phyloP scores from a whole-genome alignment of 2,113 vertebrate genomes.

The Megaleporinus macrocephalus region DNA sequence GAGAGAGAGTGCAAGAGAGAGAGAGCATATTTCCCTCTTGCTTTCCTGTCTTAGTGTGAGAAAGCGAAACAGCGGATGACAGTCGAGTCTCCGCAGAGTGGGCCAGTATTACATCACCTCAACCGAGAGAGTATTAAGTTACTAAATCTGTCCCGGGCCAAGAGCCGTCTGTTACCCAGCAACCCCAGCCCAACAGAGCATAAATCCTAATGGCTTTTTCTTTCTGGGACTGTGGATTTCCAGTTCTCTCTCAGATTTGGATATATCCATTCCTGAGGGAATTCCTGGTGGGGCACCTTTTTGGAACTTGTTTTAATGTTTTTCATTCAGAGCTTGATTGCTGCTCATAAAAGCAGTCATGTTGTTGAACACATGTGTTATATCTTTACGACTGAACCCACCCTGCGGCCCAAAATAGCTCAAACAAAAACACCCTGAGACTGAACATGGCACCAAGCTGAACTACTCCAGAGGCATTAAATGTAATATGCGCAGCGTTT shows the following conservation, averaged over 20 bases:
- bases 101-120: conserved; percentile 58
- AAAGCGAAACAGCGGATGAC: conserved; percentile 20
- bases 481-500: too few species aligned
- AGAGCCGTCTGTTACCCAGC: conserved; percentile 62
- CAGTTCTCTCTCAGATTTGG: neutral
- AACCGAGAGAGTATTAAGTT: conserved; percentile 60
- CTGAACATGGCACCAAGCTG: too few species aligned
- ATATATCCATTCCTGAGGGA: neutral
- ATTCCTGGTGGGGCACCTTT: conserved; percentile 7
- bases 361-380: neutral
- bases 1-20: neutral
- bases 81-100: conserved; percentile 17
- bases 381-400: neutral
- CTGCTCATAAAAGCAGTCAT: conserved; percentile 8
- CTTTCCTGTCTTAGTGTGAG: conserved; percentile 19
- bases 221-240: conserved; percentile 50
- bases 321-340: neutral
- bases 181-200: conserved; percentile 63
- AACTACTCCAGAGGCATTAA: too few species aligned
- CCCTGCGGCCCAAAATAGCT: neutral
- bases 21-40: neutral
- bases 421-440: neutral
- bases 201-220: conserved; percentile 56
- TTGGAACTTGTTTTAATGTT: neutral
- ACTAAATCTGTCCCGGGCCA: conserved; percentile 63